Base-by-base conservation (phyloP, 2,113 vertebrate species). In the Scophthalmus maximus region DNA sequence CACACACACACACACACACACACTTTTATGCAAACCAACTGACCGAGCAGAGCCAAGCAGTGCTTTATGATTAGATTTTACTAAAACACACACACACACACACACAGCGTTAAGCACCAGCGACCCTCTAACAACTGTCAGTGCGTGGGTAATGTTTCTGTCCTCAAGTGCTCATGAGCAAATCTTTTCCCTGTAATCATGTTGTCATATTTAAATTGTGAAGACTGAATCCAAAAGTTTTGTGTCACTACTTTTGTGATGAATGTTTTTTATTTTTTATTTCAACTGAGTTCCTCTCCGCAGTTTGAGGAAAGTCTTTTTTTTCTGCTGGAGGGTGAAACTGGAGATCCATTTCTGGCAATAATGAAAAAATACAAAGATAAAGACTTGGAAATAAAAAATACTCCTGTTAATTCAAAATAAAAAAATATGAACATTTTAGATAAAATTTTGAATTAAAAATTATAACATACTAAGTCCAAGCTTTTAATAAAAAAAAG, bases 1-100 rank as follows among this genome's bases (percentile, higher is more conserved):
- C 15, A 63, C 47, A 64, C 63, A 49, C 32, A 29, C 38, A 67
- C 49, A 59, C 52, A 46, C 62, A 51, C 36, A 47, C 30, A 58
- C 38, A 23, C 29, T 29, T 18, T 76, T 78, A 89, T 85, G 82
- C 82, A 87, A 83, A 75, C 67, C 55, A 66, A 64, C 55, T 68
- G 40, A 49, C 6, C 1, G 18, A 79, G 57, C 77, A 50, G 82
- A 87, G 65, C 85, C 81, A 66, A 81, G 81, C 63, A 74, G 83
- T 82, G 78, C 78, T 82, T 89, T 87, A 85, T 30, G 11, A 57
- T 29, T 0, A 1, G 3, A 23, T 51, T 27, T 34, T 32, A 64
- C 46, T 50, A 34, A 36, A 32, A 59, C 26, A 40, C 14, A 2
- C 26, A 32, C 23, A 18, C 44, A n/a, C 50, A 44, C 20, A 26